A percentile compares a stretch with the other conserved stretches of the same genome.
Evolutionary conservation across 2,113 vertebrate species (phyloP).

Genomic region (Phoenicopterus ruber): DNA sequence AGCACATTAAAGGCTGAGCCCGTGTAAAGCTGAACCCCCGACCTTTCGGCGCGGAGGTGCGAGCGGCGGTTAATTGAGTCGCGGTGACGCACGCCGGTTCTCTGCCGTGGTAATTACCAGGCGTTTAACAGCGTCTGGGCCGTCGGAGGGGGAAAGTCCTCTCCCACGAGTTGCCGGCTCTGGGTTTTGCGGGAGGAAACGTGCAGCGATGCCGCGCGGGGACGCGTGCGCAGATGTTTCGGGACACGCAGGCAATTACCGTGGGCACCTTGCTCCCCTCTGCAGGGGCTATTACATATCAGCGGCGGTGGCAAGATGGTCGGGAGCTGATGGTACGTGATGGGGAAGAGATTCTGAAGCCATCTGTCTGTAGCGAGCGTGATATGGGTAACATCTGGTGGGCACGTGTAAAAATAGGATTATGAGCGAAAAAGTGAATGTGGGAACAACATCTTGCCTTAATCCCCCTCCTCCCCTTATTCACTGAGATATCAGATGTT

Average conservation of each 20-base stretch:
- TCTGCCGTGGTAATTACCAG: not conserved
- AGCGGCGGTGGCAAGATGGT: not conserved
- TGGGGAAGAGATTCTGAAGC: not conserved
- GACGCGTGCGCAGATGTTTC: fast-evolving
- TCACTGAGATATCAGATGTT: not conserved
- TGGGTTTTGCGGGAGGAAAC: not conserved
- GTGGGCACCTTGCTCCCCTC: not conserved
- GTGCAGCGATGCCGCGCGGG: fast-evolving
- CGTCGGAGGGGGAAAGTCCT: fast-evolving
- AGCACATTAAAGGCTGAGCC: not conserved
- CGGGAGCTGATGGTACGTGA: not conserved
- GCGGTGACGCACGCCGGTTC: not conserved
- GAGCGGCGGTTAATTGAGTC: not conserved
- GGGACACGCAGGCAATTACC: not conserved
- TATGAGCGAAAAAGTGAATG: not conserved
- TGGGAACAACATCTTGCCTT: not conserved
- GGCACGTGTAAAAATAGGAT: not conserved
- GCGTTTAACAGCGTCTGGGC: not conserved
- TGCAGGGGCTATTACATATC: not conserved
- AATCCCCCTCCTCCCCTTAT: not conserved
- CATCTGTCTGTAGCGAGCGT: not conserved
- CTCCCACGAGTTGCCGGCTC: not conserved
- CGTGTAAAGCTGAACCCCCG: not conserved
- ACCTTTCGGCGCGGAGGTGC: not conserved
- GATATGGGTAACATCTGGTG: slow-evolving; percentile 9